Conservation (phyloP, 2,888 invertebrate species). For the Agrochola circellaris region DNA sequence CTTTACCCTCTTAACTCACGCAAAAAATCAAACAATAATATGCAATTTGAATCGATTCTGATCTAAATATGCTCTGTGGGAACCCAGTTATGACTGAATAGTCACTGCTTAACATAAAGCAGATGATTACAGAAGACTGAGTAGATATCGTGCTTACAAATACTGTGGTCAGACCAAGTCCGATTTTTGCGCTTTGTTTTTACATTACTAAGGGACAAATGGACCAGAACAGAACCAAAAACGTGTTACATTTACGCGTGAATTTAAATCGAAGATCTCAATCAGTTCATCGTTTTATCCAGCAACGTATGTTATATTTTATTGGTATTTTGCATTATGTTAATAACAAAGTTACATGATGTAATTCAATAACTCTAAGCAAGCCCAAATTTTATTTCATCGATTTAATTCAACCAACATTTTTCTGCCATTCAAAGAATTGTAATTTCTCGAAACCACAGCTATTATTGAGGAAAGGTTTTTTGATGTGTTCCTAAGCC, state of each 20-base stretch:
- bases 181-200: neutral
- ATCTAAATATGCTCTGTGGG: slow-evolving; percentile 65
- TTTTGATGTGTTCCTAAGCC: neutral
- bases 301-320: neutral
- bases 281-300: neutral
- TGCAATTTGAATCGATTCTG: slow-evolving; percentile 61
- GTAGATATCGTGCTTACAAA: neutral
- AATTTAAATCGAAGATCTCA: no score
- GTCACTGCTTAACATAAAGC: slow-evolving; percentile 21
- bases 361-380: neutral
- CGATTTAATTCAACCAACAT: neutral
- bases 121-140: slow-evolving; percentile 20
- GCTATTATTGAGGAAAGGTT: neutral
- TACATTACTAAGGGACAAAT: no score
- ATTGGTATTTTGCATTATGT: neutral
- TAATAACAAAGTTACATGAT: neutral
- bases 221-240: neutral
- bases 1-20: slow-evolving; percentile 57
- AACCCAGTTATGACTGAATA: slow-evolving; percentile 69
- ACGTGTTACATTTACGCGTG: no score
- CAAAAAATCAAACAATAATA: slow-evolving; percentile 66
- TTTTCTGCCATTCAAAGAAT: neutral
- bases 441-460: neutral
- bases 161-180: no score
- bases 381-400: neutral